Evolutionary conservation across 2,888 invertebrate species (phyloP).

Genomic region (Euproctis similis): DNA sequence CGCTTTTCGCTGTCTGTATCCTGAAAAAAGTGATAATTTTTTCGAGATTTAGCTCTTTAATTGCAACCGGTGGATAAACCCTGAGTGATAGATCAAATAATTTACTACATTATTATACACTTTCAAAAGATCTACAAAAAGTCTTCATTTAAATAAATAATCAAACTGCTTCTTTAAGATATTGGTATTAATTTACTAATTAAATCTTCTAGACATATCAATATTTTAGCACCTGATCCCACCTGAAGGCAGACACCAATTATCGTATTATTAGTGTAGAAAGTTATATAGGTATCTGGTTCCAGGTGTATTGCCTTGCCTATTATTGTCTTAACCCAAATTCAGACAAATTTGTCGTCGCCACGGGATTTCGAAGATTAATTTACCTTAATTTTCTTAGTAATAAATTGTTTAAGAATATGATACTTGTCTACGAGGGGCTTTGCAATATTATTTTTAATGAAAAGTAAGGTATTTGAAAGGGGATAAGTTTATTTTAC

Average conservation of each 20-base stretch:
- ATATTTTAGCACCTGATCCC: neutral
- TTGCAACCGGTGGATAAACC: too few relatives aligned
- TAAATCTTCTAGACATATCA: neutral
- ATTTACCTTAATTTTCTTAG: constrained; percentile 15
- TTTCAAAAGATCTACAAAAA: too few relatives aligned
- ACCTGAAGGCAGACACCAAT: neutral
- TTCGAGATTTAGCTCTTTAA: too few relatives aligned
- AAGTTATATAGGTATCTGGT: constrained; percentile 5
- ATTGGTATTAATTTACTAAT: neutral
- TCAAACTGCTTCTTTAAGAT: too few relatives aligned
- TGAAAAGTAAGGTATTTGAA: too few relatives aligned
- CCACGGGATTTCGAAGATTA: constrained; percentile 15
- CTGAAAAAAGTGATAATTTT: too few relatives aligned
- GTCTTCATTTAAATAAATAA: too few relatives aligned
- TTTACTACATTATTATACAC: too few relatives aligned
- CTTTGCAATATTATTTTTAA: constrained; percentile 9
- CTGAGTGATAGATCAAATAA: too few relatives aligned
- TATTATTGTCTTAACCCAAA: constrained; percentile 3
- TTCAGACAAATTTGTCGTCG: constrained; percentile 11
- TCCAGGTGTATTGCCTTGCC: too few relatives aligned
- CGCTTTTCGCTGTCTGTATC: too few relatives aligned
- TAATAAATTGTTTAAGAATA: constrained; percentile 17
- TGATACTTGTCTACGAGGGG: constrained; percentile 10
- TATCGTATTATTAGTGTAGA: constrained; percentile 4
- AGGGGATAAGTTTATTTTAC: too few relatives aligned